Base-by-base conservation (phyloP, 2,888 invertebrate genomes). In the Melanchra persicariae region DNA sequence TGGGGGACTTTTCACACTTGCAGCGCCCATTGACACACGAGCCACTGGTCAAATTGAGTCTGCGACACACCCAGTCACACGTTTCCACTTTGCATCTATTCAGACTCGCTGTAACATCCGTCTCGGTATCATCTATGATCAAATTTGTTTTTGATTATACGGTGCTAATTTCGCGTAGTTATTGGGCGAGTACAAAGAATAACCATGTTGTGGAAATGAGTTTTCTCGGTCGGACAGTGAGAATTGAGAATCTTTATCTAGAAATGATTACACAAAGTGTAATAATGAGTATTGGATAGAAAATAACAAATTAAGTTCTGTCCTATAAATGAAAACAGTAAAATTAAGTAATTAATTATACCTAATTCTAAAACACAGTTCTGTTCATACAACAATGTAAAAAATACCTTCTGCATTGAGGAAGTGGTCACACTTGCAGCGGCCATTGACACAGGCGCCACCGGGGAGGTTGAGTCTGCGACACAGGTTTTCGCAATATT, bases 371-470 rank as follows among this genome's bases (percentile, higher is more conserved):
- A 15, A 15, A 40, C 12, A 37, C n/a, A 30, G 30, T 30, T 30
- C 2, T 30, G 30, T 30, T 3, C 5, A 30, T 30, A 6, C 1
- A 34, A 7, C 3, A 1, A 34, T 34, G 34, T 34, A 2, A 15
- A 15, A 5, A 40, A 40, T 45, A 51, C 24, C 49, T 51, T 24
- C 15, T 51, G 12, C 49, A 47, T 22, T 12, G 24, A 51, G n/a
- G 19, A 47, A 37, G 10, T 49, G 43, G 17, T 77, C 71, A 51
- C 79, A 80, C n/a, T 80, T 80, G 82, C 80, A 82, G 34, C 49
- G 82, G 15, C 70, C 68, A n/a, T 82, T 68, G n/a, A 68, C 63
- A 15, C 80, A 82, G 17, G 19, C 24, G 40, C 82, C 82, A 15
- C 70, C 43, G 6, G 40, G 9, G 37, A 43, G 45, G 12, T 59